A percentile compares a stretch with the other conserved stretches of the same genome.
Conservation (phyloP, 2,113 vertebrate species). For the Notarius lentiginosus region DNA sequence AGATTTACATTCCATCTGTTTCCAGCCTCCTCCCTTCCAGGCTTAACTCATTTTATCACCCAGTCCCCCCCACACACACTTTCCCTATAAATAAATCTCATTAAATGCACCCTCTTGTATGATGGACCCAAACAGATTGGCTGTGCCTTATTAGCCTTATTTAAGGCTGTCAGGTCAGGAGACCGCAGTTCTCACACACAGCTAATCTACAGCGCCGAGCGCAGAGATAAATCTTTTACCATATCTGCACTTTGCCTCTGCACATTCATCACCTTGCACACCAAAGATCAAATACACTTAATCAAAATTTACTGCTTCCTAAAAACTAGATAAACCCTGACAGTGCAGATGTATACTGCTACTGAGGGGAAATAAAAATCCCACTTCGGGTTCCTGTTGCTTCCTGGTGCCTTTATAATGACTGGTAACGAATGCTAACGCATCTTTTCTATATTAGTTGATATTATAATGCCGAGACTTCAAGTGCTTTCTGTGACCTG, state of each 20-base stretch:
- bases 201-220: slow-evolving; percentile 32
- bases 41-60: not conserved
- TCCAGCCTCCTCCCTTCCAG: not conserved
- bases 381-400: not conserved
- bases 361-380: not conserved
- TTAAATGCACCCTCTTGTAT: slow-evolving; percentile 23
- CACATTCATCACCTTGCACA: slow-evolving; percentile 29
- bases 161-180: not conserved
- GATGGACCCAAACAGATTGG: not conserved
- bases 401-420: not conserved
- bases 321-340: slow-evolving; percentile 14
- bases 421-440: not conserved
- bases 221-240: slow-evolving; percentile 32
- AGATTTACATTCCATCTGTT: not conserved
- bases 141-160: slow-evolving; percentile 32
- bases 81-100: not conserved
- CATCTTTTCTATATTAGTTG: not conserved
- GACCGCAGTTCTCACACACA: not conserved
- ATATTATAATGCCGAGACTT: no score
- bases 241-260: slow-evolving; percentile 12
- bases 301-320: slow-evolving; percentile 33
- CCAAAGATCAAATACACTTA: slow-evolving; percentile 30
- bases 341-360: not conserved
- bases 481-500: not conserved
- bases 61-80: not conserved